These are phyloP conservation scores for Cephus sareptanus DNA, from an alignment of 2,888 invertebrate species.

Conservation along the genomic window DNA sequence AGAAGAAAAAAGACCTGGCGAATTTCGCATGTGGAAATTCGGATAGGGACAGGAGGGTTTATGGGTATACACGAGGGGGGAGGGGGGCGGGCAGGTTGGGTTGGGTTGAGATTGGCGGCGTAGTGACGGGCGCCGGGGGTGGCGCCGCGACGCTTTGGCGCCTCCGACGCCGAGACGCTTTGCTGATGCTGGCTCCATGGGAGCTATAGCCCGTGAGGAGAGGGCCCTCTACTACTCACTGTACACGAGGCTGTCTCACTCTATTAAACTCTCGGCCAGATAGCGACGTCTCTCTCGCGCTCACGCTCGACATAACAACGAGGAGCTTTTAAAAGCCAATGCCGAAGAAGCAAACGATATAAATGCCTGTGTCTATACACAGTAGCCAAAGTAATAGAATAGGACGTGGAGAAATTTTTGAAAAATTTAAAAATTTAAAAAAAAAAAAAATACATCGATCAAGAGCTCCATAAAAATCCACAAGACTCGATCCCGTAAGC, in stretches of 20 bases:
- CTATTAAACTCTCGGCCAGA: neutral
- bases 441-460: neutral
- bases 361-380: neutral
- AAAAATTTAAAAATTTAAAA: neutral
- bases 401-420: neutral
- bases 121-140: conserved; percentile 63
- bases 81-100: conserved; percentile 40
- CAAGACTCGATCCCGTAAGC: neutral
- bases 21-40: conserved; percentile 16
- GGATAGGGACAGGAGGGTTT: conserved; percentile 4
- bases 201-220: neutral
- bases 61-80: conserved; percentile 17
- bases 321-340: neutral
- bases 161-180: conserved; percentile 56
- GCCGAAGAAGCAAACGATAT: neutral
- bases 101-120: conserved; percentile 49
- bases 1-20: conserved; percentile 4
- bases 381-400: neutral
- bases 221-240: neutral
- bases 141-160: conserved; percentile 65
- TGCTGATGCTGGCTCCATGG: conserved; percentile 54
- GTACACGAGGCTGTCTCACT: neutral
- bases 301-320: neutral
- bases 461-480: neutral
- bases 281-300: neutral